These are phyloP conservation scores for Bombus sylvicola DNA, from an alignment of 1,140 invertebrate species.

Conservation along the genomic window DNA sequence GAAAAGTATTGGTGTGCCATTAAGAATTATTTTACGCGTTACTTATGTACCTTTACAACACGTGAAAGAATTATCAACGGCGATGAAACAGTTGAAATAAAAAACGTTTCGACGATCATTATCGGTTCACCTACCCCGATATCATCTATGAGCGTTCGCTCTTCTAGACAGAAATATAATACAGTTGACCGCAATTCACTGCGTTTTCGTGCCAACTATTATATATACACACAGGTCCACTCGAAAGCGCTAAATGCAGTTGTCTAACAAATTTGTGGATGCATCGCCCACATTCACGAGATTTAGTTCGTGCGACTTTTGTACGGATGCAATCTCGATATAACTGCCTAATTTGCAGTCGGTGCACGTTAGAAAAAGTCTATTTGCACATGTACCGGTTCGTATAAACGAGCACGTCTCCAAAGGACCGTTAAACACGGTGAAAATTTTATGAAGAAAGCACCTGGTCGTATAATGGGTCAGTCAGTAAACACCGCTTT, in stretches of 20 bases:
- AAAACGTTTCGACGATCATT: background rate
- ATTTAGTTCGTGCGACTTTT: background rate
- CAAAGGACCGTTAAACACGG: slow-evolving; percentile 54
- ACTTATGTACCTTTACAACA: too few relatives aligned
- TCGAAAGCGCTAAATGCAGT: background rate
- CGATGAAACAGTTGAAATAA: background rate
- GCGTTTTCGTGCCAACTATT: slow-evolving; percentile 50
- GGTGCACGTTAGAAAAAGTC: slow-evolving; percentile 27
- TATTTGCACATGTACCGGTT: slow-evolving; percentile 29
- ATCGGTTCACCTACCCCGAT: slow-evolving; percentile 42
- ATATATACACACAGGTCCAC: slow-evolving; percentile 27
- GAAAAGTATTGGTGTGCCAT: background rate
- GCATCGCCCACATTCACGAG: background rate
- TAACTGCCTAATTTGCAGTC: slow-evolving; percentile 20
- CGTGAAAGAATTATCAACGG: background rate
- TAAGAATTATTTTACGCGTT: background rate
- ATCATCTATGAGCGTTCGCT: background rate
- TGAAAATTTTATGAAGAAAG: slow-evolving; percentile 53
- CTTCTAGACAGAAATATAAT: slow-evolving; percentile 46
- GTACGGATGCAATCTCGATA: background rate
- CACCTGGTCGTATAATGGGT: slow-evolving; percentile 45
- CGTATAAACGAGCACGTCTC: slow-evolving; percentile 36
- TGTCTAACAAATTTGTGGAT: background rate
- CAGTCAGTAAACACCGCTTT: slow-evolving; percentile 20
- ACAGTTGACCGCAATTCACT: slow-evolving; percentile 41